A percentile compares a stretch with the other conserved stretches of the same genome.
Conservation (phyloP, 2,888 invertebrate species). For the Oxycera nigricornis region DNA sequence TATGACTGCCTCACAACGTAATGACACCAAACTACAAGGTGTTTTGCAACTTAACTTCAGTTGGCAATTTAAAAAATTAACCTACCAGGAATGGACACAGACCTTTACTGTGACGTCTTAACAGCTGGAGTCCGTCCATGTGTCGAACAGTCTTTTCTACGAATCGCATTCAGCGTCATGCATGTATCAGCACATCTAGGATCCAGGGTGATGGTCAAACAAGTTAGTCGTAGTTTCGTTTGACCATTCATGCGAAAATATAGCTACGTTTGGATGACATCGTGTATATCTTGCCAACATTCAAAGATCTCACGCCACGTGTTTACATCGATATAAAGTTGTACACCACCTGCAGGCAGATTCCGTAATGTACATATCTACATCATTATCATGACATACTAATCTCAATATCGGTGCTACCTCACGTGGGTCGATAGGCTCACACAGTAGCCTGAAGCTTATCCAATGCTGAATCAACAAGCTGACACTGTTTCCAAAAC, state of each 20-base stretch:
- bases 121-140: not conserved
- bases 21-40: not conserved
- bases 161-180: not conserved
- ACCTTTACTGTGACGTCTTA: constrained; percentile 3
- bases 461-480: constrained; percentile 40
- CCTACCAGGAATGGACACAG: not conserved
- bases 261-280: too few species aligned
- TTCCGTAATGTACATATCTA: not conserved
- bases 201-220: too few species aligned
- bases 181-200: constrained; percentile 7
- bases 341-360: not conserved
- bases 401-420: constrained; percentile 25
- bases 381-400: not conserved
- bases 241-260: too few species aligned
- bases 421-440: constrained; percentile 32
- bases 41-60: not conserved
- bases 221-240: not conserved
- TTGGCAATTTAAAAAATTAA: not conserved
- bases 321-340: not conserved
- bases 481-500: too few species aligned
- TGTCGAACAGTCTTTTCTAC: constrained; percentile 43
- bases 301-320: not conserved
- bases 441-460: constrained; percentile 29
- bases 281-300: not conserved
- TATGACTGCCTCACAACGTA: not conserved